Evolutionary conservation across 2,888 invertebrate species (phyloP).

Genomic region (Mesoligia furuncula): DNA sequence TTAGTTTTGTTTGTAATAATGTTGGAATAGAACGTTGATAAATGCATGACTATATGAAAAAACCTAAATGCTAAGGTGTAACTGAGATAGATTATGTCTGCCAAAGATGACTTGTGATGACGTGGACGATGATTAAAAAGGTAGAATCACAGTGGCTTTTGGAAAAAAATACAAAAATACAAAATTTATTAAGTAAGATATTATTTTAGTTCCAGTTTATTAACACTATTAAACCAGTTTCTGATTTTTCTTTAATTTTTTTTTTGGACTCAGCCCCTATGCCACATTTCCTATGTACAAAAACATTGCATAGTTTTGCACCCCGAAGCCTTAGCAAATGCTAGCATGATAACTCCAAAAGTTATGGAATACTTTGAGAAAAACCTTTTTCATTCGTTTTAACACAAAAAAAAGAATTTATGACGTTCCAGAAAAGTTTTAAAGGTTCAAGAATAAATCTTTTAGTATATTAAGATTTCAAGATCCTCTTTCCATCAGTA

Average conservation of each 20-base stretch:
- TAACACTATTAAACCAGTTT: background rate
- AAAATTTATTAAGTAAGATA: background rate
- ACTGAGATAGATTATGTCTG: background rate
- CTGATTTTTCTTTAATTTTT: background rate
- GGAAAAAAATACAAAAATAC: background rate
- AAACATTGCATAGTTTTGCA: background rate
- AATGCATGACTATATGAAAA: background rate
- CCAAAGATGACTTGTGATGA: background rate
- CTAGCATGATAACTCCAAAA: background rate
- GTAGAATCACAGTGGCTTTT: background rate
- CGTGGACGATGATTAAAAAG: background rate
- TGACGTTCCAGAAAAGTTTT: constrained; percentile 19
- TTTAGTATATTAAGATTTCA: constrained; percentile 16
- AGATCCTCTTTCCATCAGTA: constrained; percentile 21
- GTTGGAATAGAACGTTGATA: background rate
- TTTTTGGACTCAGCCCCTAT: background rate
- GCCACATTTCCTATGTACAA: background rate
- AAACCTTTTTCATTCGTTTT: background rate
- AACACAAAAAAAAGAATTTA: constrained; percentile 35
- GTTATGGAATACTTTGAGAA: background rate
- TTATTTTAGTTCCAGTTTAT: background rate
- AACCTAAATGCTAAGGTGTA: background rate
- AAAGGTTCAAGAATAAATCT: constrained; percentile 17
- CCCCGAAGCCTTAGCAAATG: background rate
- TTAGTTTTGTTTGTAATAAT: background rate